Evolutionary conservation across 2,888 invertebrate genomes (phyloP), one percentile per base, ranked within the genome.

Genomic region (Eretmocerus hayati): DNA sequence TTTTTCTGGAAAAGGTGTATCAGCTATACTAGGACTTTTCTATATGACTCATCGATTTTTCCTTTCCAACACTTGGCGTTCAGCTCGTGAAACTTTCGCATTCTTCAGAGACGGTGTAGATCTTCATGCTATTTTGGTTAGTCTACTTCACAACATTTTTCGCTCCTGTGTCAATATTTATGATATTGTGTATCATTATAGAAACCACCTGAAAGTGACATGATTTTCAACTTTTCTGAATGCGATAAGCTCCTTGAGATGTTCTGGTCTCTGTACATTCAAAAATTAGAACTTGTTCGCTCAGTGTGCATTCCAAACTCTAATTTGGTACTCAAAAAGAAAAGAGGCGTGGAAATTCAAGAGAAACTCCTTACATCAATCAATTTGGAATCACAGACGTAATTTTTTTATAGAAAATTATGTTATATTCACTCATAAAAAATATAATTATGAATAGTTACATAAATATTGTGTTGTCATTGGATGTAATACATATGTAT

Each of bases 181-280:
- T n/a, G n/a, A n/a, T n/a, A n/a, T n/a, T n/a, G n/a, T 48, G 30
- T 38, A 46, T 57, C 50, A 50, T 50, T 58, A 30, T 55, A 68
- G 67, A 52, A 66, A 53, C 64, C 65, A 32, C 63, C 65, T 18
- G 56, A 64, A 48, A 61, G 60, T 40, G 47, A 56, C 22, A 62
- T 63, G 57, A 45, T 68, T 50, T 66, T 68, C 42, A 59, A 58
- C 4, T 54, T 58, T 11, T 40, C 39, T 22, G 59, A 69, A 48
- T 60, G 61, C 42, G 57, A 59, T 39, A 46, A 54, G 20, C 50
- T 60, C 30, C 41, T 67, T 21, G 54, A 63, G 41, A 55, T 62
- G 33, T 67, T 69, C 54, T 56, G 52, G 11, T 50, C 53, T 53
- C 46, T 61, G 48, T 65, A 65, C 44, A 54, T 69, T 53, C 54